Percentiles rank a stretch among this genome's conserved stretches.
Evolutionary conservation across 2,113 vertebrate genomes (phyloP).

Genomic region (Periophthalmus modestus): DNA sequence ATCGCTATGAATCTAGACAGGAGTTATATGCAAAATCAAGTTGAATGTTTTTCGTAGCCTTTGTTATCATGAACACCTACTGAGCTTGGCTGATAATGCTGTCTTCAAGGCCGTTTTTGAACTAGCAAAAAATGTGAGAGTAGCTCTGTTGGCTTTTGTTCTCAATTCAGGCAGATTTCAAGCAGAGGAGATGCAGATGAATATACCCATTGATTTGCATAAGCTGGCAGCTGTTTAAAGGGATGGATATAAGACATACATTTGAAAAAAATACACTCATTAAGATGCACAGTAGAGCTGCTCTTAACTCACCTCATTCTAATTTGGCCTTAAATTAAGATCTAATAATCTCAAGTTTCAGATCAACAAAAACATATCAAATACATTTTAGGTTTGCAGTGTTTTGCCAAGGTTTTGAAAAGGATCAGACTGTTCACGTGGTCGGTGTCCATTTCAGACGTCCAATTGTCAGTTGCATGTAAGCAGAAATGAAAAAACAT

Average conservation of each 20-base stretch:
- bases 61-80: not conserved
- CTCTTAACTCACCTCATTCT: not conserved
- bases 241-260: slow-evolving; percentile 6
- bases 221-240: slow-evolving; percentile 8
- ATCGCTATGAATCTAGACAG: too few species aligned
- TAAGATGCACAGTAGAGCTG: not conserved
- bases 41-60: not conserved
- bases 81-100: slow-evolving; percentile 7
- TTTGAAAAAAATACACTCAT: slow-evolving; percentile 5
- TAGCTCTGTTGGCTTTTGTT: slow-evolving; percentile 14
- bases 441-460: not conserved
- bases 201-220: not conserved
- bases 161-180: slow-evolving; percentile 2
- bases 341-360: not conserved
- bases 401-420: not conserved
- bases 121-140: slow-evolving; percentile 12
- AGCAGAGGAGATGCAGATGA: slow-evolving; percentile 8
- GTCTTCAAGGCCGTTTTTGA: slow-evolving; percentile 16
- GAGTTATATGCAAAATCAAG: not conserved
- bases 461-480: too few species aligned
- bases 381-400: not conserved
- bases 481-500: too few species aligned
- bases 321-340: not conserved
- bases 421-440: not conserved
- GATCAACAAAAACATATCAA: not conserved